Conservation (phyloP, 2,797 vertebrate genomes). For the Rhinoraja longicauda region DNA sequence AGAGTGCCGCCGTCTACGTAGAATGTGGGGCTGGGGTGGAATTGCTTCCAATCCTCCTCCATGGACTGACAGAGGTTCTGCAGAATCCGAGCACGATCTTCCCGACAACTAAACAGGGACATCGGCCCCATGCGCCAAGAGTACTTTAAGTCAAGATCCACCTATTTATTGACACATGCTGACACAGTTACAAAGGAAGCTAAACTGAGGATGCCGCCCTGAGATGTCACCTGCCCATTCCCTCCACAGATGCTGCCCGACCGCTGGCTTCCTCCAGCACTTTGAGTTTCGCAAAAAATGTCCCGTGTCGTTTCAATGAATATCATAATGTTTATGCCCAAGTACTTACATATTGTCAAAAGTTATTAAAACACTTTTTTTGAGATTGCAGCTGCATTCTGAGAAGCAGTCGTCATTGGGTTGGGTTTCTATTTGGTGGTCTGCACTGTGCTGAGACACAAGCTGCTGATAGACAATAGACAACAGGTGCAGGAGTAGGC, state of each 20-base stretch:
- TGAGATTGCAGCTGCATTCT: background rate
- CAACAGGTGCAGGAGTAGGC: no score
- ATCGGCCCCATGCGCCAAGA: background rate
- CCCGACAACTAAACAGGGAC: background rate
- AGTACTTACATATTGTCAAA: no score
- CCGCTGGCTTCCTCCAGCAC: no score
- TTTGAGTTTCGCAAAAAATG: no score
- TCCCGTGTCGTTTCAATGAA: background rate
- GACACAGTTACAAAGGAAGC: background rate
- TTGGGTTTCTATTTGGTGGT: background rate
- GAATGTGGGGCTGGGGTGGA: background rate
- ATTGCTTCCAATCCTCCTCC: background rate
- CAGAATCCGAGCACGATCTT: background rate
- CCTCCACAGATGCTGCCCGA: no score
- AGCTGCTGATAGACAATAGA: no score
- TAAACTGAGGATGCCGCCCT: no score
- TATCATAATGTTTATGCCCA: no score
- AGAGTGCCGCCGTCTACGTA: no score
- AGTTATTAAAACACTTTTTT: background rate
- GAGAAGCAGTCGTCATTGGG: background rate
- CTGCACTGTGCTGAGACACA: background rate
- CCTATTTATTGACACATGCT: background rate
- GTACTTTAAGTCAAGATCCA: background rate
- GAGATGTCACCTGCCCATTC: no score
- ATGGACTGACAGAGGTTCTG: background rate